Conservation (phyloP, 1,140 invertebrate genomes). For the Chymomyza costata region DNA sequence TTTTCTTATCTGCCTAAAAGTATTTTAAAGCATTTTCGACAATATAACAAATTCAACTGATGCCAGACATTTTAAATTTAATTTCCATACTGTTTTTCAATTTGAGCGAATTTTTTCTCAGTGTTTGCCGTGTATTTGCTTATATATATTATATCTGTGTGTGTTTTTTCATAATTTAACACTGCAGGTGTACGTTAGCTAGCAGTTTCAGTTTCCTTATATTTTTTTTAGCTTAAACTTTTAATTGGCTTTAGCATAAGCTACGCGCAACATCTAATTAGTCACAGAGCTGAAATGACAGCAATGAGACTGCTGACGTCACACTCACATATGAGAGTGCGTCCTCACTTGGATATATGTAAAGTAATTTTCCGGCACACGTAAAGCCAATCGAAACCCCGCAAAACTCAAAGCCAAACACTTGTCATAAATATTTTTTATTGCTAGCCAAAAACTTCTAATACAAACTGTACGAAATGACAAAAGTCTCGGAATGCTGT, state of each 20-base stretch:
- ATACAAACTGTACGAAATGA: constrained; percentile 30
- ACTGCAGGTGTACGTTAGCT: constrained; percentile 43
- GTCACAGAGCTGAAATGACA: constrained; percentile 36
- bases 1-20: too few species aligned
- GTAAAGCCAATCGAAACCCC: too few species aligned
- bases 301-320: constrained; percentile 21
- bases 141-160: background rate
- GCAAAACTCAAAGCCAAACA: constrained; percentile 6
- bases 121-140: background rate
- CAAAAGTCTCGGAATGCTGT: constrained; percentile 47
- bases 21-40: too few species aligned
- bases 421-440: constrained; percentile 66
- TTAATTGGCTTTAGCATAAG: constrained; percentile 56
- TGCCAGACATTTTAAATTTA: too few species aligned
- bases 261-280: constrained; percentile 41
- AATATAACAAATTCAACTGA: too few species aligned
- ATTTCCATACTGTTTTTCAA: too few species aligned
- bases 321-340: too few species aligned
- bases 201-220: too few species aligned
- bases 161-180: constrained; percentile 37
- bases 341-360: too few species aligned
- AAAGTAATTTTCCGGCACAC: too few species aligned
- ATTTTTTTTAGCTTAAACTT: too few species aligned
- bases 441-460: constrained; percentile 39
- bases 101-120: background rate